These are phyloP conservation scores for Whitmania pigra DNA, from an alignment of 1,140 invertebrate species.

Conservation along the genomic window DNA sequence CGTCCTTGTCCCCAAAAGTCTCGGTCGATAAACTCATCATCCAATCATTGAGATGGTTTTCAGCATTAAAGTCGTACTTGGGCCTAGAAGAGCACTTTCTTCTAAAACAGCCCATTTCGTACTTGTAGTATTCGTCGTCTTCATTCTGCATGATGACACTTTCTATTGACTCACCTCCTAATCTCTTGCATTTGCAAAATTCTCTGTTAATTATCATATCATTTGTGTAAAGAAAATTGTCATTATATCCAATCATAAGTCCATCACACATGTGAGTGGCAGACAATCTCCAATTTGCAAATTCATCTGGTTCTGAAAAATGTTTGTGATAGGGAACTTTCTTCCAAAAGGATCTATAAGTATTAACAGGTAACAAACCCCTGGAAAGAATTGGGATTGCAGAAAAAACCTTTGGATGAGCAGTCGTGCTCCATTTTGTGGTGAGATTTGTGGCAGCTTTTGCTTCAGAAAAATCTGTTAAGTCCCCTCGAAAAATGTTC, in stretches of 20 bases:
- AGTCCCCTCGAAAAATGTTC: no score
- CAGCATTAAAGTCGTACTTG: slow-evolving; percentile 21
- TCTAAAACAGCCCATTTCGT: slow-evolving; percentile 30
- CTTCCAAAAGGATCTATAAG: slow-evolving; percentile 11
- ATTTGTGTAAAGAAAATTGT: slow-evolving; percentile 20
- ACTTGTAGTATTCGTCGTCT: slow-evolving; percentile 29
- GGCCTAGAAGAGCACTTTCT: slow-evolving; percentile 25
- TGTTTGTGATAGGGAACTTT: slow-evolving; percentile 15
- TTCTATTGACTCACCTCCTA: slow-evolving; percentile 32
- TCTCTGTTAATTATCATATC: slow-evolving; percentile 22
- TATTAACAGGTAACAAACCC: neutral
- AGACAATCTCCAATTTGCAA: slow-evolving; percentile 8
- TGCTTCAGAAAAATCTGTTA: no score
- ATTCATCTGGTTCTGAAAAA: slow-evolving; percentile 4
- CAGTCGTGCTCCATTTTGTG: neutral
- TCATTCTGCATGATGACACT: slow-evolving; percentile 33
- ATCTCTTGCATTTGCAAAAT: slow-evolving; percentile 2
- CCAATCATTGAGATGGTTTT: slow-evolving; percentile 29
- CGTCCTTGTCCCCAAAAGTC: neutral
- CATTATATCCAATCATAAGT: slow-evolving; percentile 13
- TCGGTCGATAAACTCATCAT: slow-evolving; percentile 15
- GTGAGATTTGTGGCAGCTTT: no score
- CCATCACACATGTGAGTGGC: slow-evolving; percentile 13
- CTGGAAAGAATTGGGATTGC: neutral
- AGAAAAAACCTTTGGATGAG: neutral